Evolutionary conservation across 2,113 vertebrate species (phyloP).

Genomic region (Marmota monax): DNA sequence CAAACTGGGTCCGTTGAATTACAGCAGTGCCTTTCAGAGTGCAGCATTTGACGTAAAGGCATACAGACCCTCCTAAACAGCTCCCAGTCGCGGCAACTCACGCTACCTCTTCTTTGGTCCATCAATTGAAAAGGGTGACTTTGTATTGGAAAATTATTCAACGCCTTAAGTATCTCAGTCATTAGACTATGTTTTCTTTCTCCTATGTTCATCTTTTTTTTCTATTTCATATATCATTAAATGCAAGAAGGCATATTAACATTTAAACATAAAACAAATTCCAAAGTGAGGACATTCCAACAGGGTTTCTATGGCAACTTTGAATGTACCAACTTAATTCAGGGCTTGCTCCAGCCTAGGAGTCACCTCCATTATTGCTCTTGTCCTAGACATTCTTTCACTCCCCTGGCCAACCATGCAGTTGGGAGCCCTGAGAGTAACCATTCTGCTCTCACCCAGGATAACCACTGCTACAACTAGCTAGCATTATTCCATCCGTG

Average conservation of each 20-base stretch:
- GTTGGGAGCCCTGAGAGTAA: background rate
- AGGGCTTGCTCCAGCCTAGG: slow-evolving; percentile 35
- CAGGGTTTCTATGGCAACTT: slow-evolving; percentile 82
- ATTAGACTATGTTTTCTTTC: background rate
- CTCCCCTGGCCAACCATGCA: background rate
- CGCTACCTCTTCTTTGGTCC: background rate
- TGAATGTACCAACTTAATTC: slow-evolving; percentile 70
- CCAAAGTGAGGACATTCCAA: slow-evolving; percentile 69
- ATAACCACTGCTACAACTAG: background rate
- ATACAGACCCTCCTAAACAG: slow-evolving; percentile 18
- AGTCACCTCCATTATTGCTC: slow-evolving; percentile 45
- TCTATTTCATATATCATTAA: slow-evolving; percentile 23
- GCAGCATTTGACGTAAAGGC: slow-evolving; percentile 9
- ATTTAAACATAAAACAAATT: slow-evolving; percentile 69
- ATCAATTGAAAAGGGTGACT: slow-evolving; percentile 10
- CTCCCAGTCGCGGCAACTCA: slow-evolving; percentile 63
- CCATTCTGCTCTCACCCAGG: background rate
- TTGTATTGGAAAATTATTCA: background rate
- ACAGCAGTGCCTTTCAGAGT: slow-evolving; percentile 79
- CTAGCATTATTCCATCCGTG: background rate
- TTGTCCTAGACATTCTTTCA: slow-evolving; percentile 35
- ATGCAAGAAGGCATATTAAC: slow-evolving; percentile 61
- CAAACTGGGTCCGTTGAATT: slow-evolving; percentile 79
- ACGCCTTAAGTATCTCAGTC: slow-evolving; percentile 7
- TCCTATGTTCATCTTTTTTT: slow-evolving; percentile 4